phyloP scores from a whole-genome alignment of 2,888 invertebrate species.

The Melanophora roralis region DNA sequence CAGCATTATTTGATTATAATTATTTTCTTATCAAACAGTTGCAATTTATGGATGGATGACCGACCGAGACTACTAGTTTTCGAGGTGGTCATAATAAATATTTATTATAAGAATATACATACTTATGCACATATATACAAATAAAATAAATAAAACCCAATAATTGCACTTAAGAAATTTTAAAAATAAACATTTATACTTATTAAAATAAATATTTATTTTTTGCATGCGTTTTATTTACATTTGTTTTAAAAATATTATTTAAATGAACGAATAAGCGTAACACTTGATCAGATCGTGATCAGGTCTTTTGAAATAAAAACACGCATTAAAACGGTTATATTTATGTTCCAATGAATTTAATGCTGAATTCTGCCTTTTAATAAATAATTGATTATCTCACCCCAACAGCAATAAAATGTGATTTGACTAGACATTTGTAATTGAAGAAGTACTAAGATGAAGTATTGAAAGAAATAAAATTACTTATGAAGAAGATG shows the following conservation, averaged over 20 bases:
- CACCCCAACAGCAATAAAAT: not conserved
- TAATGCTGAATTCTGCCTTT: slow-evolving; percentile 1
- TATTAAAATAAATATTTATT: slow-evolving; percentile 35
- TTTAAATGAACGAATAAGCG: slow-evolving; percentile 20
- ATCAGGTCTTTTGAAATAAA: slow-evolving; percentile 32
- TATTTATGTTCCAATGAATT: not conserved
- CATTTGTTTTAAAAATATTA: slow-evolving; percentile 4
- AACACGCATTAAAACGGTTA: not conserved
- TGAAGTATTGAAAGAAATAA: not conserved
- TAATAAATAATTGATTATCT: not conserved
- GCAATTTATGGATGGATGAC: too few species aligned
- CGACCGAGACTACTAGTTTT: slow-evolving; percentile 33
- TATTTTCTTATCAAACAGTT: too few species aligned
- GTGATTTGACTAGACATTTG: slow-evolving; percentile 17
- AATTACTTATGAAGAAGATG: not conserved
- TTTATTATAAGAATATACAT: not conserved
- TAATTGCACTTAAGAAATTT: not conserved
- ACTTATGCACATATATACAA: not conserved
- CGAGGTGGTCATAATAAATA: slow-evolving; percentile 13
- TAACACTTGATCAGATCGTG: slow-evolving; percentile 55
- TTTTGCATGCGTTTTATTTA: slow-evolving; percentile 9
- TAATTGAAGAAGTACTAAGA: slow-evolving; percentile 2
- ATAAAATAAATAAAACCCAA: not conserved
- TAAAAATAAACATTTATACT: slow-evolving; percentile 43
- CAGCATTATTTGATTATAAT: not conserved